These are phyloP conservation scores for Apodemia duryi DNA, from an alignment of 2,888 invertebrate species.

Conservation along the genomic window DNA sequence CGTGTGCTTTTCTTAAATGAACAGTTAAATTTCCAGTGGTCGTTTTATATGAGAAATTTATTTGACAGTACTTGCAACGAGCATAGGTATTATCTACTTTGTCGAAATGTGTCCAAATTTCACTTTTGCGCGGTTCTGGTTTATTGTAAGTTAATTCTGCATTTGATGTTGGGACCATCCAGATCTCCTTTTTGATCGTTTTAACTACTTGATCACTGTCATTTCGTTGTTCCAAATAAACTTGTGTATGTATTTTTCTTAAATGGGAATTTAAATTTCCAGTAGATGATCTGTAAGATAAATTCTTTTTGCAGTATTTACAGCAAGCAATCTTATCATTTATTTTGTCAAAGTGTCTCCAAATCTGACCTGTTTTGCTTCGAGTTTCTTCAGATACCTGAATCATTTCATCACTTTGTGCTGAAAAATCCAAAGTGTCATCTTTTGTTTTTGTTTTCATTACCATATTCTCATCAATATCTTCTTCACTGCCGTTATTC, in stretches of 20 bases:
- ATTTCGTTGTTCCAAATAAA: background rate
- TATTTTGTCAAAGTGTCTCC: background rate
- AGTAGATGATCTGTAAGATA: background rate
- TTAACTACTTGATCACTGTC: background rate
- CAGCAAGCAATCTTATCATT: background rate
- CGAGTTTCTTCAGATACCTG: background rate
- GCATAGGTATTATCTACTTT: background rate
- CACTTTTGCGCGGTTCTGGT: background rate
- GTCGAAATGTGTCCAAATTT: conserved; percentile 7
- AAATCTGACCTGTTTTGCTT: conserved; percentile 2
- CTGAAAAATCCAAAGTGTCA: background rate
- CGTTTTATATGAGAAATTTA: background rate
- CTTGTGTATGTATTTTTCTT: background rate
- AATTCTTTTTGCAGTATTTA: background rate
- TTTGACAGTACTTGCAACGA: background rate
- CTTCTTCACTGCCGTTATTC: background rate
- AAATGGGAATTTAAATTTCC: background rate
- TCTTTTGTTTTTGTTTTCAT: background rate
- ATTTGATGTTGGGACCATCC: background rate
- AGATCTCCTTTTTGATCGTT: background rate
- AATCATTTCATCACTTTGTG: background rate
- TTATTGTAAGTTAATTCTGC: background rate
- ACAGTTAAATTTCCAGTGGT: background rate
- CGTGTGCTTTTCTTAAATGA: background rate
- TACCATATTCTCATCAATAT: background rate